Base-by-base conservation (phyloP, 2,113 vertebrate genomes). In the Sprattus sprattus region DNA sequence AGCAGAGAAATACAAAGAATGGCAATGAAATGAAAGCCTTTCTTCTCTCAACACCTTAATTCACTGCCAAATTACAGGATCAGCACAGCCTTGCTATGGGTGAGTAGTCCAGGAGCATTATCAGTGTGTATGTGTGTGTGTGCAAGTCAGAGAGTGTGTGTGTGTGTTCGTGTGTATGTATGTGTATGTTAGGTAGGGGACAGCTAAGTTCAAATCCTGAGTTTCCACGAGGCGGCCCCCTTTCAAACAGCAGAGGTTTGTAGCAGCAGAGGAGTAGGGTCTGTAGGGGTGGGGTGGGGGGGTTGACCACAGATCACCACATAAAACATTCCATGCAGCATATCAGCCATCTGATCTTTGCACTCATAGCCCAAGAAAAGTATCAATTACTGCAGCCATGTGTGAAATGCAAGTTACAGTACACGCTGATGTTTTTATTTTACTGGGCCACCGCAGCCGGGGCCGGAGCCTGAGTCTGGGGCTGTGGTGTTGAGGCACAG, bases 351-450 rank as follows among this genome's bases (percentile, higher is more conserved):
- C 25, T 32, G 64, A 71, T 32, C 25, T 71, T 32, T 71, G 25
- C 25, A 71, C n/a, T 71, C 25, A 8, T 1, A 25, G 64, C 64
- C n/a, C 9, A 71, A 8, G 25, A 32, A 71, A 71, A 32, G 28
- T 71, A 71, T 71, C 64, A 25, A 13, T 71, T 71, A 71, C 64
- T 71, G n/a, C 64, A 71, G 64, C 64, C n/a, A 32, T 71, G 64
- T 71, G 64, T 71, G 64, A 71, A 71, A 71, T 71, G 64, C 64
- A 28, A 60, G 54, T 60, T 60, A 60, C 54, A 71, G 64, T 71
- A 71, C 25, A 32, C 25, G 8, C 20, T 8, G n/a, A 25, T 10
- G 28, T 25, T 71, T 8, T 71, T 10, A 71, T 32, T 71, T 71
- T 13, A 71, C 64, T 32, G 64, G 18, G 25, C 64, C 20, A 60